phyloP scores from a whole-genome alignment of 2,797 vertebrate species.

The Manis javanica region DNA sequence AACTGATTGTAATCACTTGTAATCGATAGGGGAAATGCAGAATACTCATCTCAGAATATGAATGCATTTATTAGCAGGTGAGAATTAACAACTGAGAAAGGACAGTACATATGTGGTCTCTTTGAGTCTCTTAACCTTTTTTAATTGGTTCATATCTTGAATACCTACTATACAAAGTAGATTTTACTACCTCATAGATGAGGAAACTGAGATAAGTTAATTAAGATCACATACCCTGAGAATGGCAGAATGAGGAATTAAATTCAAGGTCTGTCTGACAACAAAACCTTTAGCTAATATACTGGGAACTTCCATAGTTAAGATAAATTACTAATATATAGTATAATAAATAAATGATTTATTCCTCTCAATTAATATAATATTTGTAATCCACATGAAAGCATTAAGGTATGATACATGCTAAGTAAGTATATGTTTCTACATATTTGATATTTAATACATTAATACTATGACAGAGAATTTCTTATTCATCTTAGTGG shows the following conservation, averaged over 20 bases:
- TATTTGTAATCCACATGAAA: background rate
- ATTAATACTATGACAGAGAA: background rate
- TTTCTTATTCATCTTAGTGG: background rate
- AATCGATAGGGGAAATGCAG: background rate
- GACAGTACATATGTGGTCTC: background rate
- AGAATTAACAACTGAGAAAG: background rate
- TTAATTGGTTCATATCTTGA: conserved; percentile 17
- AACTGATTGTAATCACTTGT: background rate
- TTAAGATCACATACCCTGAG: background rate
- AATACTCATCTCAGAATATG: background rate
- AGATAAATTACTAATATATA: background rate
- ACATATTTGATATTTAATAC: background rate
- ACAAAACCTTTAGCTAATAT: background rate
- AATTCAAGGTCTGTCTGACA: background rate
- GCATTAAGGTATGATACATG: background rate
- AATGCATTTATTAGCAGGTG: background rate
- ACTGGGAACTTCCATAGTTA: background rate
- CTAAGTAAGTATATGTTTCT: background rate
- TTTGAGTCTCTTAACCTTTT: background rate
- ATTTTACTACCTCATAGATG: background rate
- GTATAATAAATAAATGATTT: background rate
- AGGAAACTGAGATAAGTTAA: background rate
- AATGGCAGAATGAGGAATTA: conserved; percentile 9
- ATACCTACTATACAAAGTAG: background rate
- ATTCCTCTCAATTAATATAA: background rate